Conservation (phyloP, 2,797 vertebrate species). For the Babyrousa celebensis region DNA sequence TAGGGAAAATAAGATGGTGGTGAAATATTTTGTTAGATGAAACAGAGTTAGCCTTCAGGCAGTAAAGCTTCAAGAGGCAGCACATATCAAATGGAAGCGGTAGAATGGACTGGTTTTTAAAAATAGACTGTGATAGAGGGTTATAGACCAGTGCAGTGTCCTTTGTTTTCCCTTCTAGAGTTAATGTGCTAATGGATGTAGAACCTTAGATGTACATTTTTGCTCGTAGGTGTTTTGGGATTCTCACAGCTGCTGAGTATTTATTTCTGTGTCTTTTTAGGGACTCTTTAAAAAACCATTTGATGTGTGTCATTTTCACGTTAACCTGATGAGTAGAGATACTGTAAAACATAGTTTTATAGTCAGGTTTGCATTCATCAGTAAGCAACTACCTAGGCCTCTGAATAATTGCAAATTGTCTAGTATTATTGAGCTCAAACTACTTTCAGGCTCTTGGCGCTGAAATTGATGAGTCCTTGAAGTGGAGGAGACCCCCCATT, state of each 20-base stretch:
- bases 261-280: slow-evolving; percentile 24
- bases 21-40: slow-evolving; percentile 56
- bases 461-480: neutral
- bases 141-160: neutral
- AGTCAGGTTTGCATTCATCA: neutral
- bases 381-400: neutral
- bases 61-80: slow-evolving; percentile 9
- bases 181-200: neutral
- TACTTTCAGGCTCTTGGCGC: neutral
- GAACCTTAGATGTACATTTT: neutral
- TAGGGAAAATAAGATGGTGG: neutral
- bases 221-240: neutral
- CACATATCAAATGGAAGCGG: neutral
- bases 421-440: neutral
- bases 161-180: neutral
- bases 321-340: neutral
- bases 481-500: neutral
- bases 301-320: slow-evolving; percentile 49
- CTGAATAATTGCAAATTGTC: neutral
- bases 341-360: neutral
- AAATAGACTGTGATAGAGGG: neutral
- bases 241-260: neutral
- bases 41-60: neutral
- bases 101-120: neutral
- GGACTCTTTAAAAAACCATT: slow-evolving; percentile 51